Base-by-base conservation (phyloP, 2,113 vertebrate species). In the Apteryx mantelli region DNA sequence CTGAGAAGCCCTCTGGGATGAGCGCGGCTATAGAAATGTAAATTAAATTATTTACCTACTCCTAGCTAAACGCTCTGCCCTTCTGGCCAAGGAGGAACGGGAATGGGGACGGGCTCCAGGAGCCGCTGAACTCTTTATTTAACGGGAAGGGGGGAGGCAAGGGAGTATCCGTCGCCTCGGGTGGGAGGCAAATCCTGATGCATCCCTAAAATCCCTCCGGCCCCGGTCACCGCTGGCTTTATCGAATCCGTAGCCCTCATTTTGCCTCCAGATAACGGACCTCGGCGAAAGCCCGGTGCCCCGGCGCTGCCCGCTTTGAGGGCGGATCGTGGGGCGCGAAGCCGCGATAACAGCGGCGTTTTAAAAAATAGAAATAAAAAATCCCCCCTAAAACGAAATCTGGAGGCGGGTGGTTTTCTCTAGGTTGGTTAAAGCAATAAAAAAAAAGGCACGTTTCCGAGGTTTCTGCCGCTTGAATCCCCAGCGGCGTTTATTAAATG, bases 41-140 rank as follows among this genome's bases (percentile, higher is more conserved):
- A 94, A 96, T 96, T 7, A 78, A 95, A 84, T 93, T 95, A 87
- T 96, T 96, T 94, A 94, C 93, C 90, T 86, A 28, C 81, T 95
- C 86, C 1, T 20, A 26, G 86, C 21, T 66, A 92, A 91, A 92
- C 2, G 89, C 71, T 96, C 79, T 97, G 95, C 92, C 96, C 92
- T 97, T 96, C 82, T 96, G 91, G 78, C 87, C 93, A 87, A 94
- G 94, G 91, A 96, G 94, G 92, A 75, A 56, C 19, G 4, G 6
- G 77, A 46, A 6, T 12, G 22, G 53, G 66, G 60, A 13, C 0
- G 14, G 25, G 84, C 83, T 86, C 53, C 86, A 16, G 83, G n/a
- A 17, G 28, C 71, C 34, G 48, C 3, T 76, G 14, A 18, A 36
- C 82, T 73, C 86, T 73, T 74, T 68, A 60, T 78, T 74, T 42